phyloP scores from a whole-genome alignment of 2,888 invertebrate genomes.

The Lepetodrilus schrolli region DNA sequence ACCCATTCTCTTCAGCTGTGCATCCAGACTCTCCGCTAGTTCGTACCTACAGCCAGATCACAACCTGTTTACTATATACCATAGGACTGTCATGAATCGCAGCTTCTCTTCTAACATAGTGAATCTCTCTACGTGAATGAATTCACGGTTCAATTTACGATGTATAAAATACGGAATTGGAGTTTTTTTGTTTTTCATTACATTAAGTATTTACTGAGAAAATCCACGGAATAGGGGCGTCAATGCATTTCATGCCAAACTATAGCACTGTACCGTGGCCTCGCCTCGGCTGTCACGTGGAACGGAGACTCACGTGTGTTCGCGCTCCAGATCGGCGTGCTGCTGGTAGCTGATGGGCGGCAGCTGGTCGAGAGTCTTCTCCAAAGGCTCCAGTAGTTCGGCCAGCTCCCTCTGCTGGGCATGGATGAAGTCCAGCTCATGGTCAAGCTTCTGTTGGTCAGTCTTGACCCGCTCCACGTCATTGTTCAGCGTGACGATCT shows the following conservation, averaged over 20 bases:
- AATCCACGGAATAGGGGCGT: too few relatives aligned
- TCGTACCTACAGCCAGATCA: slow-evolving; percentile 83
- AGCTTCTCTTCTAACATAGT: too few relatives aligned
- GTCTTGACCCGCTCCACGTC: slow-evolving; percentile 91
- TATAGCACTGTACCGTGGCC: too few relatives aligned
- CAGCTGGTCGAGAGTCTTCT: slow-evolving; percentile 81
- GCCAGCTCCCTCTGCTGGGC: slow-evolving; percentile 95
- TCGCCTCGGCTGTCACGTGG: too few relatives aligned
- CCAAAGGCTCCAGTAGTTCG: slow-evolving; percentile 88
- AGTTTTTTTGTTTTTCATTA: too few relatives aligned
- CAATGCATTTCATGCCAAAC: too few relatives aligned
- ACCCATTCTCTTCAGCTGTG: slow-evolving; percentile 93
- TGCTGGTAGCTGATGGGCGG: slow-evolving; percentile 73
- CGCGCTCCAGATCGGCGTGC: slow-evolving; percentile 88
- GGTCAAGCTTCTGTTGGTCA: slow-evolving; percentile 91
- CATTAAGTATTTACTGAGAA: too few relatives aligned
- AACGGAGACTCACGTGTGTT: slow-evolving; percentile 87
- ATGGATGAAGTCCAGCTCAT: slow-evolving; percentile 93
- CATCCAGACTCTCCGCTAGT: slow-evolving; percentile 91
- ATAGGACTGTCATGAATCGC: too few relatives aligned
- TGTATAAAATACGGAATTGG: too few relatives aligned
- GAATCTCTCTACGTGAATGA: too few relatives aligned
- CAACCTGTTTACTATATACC: too few relatives aligned
- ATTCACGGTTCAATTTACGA: too few relatives aligned
- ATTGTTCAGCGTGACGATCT: slow-evolving; percentile 89